Conservation (phyloP, 2,888 invertebrate species). For the Agriopis leucophaearia region DNA sequence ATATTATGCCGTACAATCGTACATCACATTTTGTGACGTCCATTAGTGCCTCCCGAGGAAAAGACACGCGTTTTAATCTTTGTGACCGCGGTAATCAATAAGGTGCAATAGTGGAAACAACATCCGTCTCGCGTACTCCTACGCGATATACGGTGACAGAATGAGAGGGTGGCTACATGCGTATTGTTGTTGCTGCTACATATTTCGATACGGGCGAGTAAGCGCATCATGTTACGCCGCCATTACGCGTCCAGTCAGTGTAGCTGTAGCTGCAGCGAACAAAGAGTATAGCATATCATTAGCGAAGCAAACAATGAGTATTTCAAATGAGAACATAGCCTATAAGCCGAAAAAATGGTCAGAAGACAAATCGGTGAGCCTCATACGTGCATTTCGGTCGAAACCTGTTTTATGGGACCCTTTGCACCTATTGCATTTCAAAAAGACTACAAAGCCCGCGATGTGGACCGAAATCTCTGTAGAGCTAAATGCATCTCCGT, state of each 20-base stretch:
- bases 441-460: constrained; percentile 51
- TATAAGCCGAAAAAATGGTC: constrained; percentile 51
- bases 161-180: constrained; percentile 15
- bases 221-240: constrained; percentile 44
- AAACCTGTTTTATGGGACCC: constrained; percentile 61
- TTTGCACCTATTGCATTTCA: constrained; percentile 53
- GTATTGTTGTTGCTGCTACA: constrained; percentile 49
- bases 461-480: constrained; percentile 58
- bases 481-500: constrained; percentile 45
- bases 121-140: constrained; percentile 19
- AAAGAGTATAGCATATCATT: constrained; percentile 40
- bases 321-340: neutral
- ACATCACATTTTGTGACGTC: too few species aligned
- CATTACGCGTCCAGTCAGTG: constrained; percentile 57
- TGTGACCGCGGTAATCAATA: neutral
- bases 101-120: constrained; percentile 9
- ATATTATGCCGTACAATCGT: too few species aligned
- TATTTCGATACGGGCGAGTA: constrained; percentile 12
- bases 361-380: constrained; percentile 55
- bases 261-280: constrained; percentile 57
- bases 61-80: constrained; percentile 2
- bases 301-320: constrained; percentile 45
- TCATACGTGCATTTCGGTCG: constrained; percentile 58
- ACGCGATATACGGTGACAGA: neutral
- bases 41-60: too few species aligned